Evolutionary conservation across 2,888 invertebrate species (phyloP), one percentile per base, ranked within the genome.

Genomic region (Drosophila borborema): DNA sequence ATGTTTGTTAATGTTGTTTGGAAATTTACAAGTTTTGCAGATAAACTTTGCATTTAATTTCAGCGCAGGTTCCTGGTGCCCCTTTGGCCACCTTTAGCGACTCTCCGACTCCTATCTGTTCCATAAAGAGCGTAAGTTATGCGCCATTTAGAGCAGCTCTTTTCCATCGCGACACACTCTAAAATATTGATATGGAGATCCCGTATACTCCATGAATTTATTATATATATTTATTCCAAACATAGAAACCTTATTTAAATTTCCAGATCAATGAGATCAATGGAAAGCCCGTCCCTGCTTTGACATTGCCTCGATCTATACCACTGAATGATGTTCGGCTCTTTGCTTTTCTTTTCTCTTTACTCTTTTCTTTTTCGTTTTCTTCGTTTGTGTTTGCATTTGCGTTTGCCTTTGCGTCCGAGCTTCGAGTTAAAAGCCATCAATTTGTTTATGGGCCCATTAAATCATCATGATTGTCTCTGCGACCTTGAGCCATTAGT

Each of bases 401-500:
- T 51, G 16, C 49, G 51, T 40, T 63, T 48, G 28, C 28, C 6
- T 23, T 56, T 51, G 16, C 49, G 51, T 46, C 60, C 51, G 34
- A 40, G 62, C 62, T 63, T 76, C 77, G 84, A 90, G 91, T 89
- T 91, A 74, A 86, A 82, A 84, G 85, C 74, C 91, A 92, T 92
- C 91, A 92, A 92, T 90, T 86, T 91, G 91, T 92, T 92, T 92
- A 92, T 91, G 91, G 82, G 82, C 79, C 86, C 89, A 92, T 92
- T 92, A 92, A 92, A 92, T 92, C 92, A 92, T 92, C 91, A 92
- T 92, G 91, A 92, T 92, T 88, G 85, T 88, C 82, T 73, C 62
- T 77, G 73, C 90, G 91, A 91, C 92, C 92, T 92, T 92, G 92
- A 90, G 82, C 73, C 84, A 80, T 86, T 87, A 82, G 82, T 71